Evolutionary conservation across 2,113 vertebrate species (phyloP).

Genomic region (Clupea harengus): DNA sequence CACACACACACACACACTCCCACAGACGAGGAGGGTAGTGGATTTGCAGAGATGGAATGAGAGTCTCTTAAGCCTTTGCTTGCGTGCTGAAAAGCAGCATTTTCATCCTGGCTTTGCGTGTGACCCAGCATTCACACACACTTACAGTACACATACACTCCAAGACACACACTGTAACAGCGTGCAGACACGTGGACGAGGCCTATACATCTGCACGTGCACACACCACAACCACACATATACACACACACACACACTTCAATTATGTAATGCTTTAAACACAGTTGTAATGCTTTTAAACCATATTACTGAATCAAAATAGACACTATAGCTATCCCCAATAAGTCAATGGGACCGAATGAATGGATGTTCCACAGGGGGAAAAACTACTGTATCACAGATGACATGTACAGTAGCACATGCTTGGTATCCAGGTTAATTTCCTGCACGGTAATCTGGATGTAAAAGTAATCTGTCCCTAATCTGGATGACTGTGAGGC

Average conservation of each 20-base stretch:
- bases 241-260: neutral
- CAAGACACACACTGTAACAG: neutral
- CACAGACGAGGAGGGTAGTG: neutral
- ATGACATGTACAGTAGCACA: neutral
- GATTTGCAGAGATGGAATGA: slow-evolving; percentile 10
- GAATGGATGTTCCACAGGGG: too few species aligned
- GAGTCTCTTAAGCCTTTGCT: slow-evolving; percentile 48
- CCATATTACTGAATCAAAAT: too few species aligned
- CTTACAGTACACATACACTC: slow-evolving; percentile 31
- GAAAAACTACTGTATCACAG: too few species aligned
- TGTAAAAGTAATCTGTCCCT: neutral
- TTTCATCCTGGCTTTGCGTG: slow-evolving; percentile 59
- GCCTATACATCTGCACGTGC: neutral
- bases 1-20: neutral
- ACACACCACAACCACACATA: neutral
- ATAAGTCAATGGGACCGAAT: too few species aligned
- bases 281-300: too few species aligned
- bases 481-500: neutral
- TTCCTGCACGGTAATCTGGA: neutral
- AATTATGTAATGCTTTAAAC: too few species aligned
- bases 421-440: neutral
- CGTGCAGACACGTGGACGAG: neutral
- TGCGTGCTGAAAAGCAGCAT: slow-evolving; percentile 39
- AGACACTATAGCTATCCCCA: too few species aligned
- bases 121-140: slow-evolving; percentile 5